Percentiles rank a stretch among this genome's conserved stretches.
Conservation (phyloP, 1,140 invertebrate species). For the Drosophila asahinai region DNA sequence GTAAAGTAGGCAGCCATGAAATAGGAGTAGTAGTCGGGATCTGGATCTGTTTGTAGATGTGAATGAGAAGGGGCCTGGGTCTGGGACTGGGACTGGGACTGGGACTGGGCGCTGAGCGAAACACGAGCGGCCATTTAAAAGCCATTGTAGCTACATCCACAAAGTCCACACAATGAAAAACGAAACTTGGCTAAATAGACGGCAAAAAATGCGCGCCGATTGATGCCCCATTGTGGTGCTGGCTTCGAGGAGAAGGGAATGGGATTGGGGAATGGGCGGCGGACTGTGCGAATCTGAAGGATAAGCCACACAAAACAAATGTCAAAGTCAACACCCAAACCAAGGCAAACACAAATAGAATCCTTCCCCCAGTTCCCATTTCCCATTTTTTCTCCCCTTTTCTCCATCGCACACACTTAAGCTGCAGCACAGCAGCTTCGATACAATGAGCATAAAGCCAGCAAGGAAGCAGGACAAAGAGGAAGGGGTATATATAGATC, state of each 20-base stretch:
- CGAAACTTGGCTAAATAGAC: conserved; percentile 79
- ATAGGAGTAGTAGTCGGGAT: conserved; percentile 61
- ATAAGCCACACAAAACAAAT: conserved; percentile 82
- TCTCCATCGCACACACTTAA: conserved; percentile 48
- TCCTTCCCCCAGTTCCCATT: neutral
- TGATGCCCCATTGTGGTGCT: conserved; percentile 68
- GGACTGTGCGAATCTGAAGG: conserved; percentile 61
- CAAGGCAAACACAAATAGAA: conserved; percentile 58
- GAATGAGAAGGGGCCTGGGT: neutral
- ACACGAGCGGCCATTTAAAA: conserved; percentile 72
- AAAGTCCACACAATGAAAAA: conserved; percentile 78
- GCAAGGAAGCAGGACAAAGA: conserved; percentile 9
- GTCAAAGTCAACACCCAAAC: conserved; percentile 79
- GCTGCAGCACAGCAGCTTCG: conserved; percentile 30
- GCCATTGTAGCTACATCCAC: conserved; percentile 69
- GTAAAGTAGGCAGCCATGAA: conserved; percentile 78
- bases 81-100: conserved; percentile 1
- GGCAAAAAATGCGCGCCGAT: conserved; percentile 70
- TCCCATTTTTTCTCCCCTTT: neutral
- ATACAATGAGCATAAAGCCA: conserved; percentile 54
- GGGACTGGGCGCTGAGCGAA: conserved; percentile 19
- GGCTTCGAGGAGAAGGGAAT: neutral
- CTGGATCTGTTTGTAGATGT: neutral
- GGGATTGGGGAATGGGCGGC: neutral
- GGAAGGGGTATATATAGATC: conserved; percentile 44